Evolutionary conservation across 2,113 vertebrate genomes (phyloP), one percentile per base, ranked within the genome.

Genomic region (Cariama cristata): DNA sequence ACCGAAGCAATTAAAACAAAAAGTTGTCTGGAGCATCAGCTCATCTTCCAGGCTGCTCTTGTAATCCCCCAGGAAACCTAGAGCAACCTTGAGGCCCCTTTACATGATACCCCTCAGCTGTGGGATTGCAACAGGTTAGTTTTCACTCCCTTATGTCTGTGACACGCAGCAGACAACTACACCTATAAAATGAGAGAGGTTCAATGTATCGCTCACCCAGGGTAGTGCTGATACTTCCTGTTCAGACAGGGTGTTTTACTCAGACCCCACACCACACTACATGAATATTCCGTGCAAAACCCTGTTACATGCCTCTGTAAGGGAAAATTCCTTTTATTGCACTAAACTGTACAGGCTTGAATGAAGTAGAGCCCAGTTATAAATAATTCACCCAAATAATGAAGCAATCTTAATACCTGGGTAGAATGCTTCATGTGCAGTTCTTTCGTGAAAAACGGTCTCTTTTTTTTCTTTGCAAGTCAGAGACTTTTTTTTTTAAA

Each of bases 361-460:
- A 30, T 27, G n/a, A 88, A 88, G 19, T 21, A 56, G 93, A 95
- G 35, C 23, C 80, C 63, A 69, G 55, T 77, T 49, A 63, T 77
- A 84, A 83, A 90, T 79, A 90, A 82, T 88, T 92, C 49, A 86
- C 58, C 22, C 22, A 86, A 92, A 82, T 32, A 88, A 81, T 58
- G 74, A 90, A 75, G 53, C 19, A 82, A 68, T 52, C 59, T 58
- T 71, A 75, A 59, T 38, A 47, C 20, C 20, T 35, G 24, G 5
- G 47, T 45, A 32, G 24, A 86, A 92, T 38, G 22, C 15, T 69
- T 79, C 79, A 50, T 23, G 12, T 63, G 20, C 20, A 32, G 22
- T 45, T 71, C 40, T 52, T 75, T 55, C 14, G 50, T 32, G 21
- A 92, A 79, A 90, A 97, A 64, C 32, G 14, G 52, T 12, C 28